A percentile compares a stretch with the other conserved stretches of the same genome.
phyloP scores from a whole-genome alignment of 2,797 vertebrate genomes.

The Peromyscus nudipes region DNA sequence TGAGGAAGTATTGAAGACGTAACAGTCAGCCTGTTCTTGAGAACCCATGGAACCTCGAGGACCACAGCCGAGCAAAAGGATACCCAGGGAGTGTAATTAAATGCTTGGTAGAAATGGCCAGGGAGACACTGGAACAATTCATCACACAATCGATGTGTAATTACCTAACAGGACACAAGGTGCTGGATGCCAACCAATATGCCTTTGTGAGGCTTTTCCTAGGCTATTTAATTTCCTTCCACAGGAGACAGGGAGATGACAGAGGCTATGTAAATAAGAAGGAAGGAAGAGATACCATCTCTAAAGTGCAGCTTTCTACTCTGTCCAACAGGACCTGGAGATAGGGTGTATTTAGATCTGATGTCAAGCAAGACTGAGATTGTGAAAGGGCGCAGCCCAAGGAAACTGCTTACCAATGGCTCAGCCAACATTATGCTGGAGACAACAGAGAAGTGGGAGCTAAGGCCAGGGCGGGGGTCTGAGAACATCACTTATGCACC shows the following conservation, averaged over 20 bases:
- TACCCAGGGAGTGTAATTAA: background rate
- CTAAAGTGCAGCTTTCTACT: conserved; percentile 32
- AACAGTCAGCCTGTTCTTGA: background rate
- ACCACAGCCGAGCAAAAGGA: background rate
- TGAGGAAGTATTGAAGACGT: background rate
- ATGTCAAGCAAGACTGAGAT: background rate
- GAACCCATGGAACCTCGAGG: background rate
- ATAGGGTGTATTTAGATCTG: background rate
- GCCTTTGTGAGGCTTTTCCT: conserved; percentile 2
- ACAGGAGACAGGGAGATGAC: conserved; percentile 14
- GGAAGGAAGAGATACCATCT: conserved; percentile 49
- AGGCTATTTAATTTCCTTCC: conserved; percentile 71
- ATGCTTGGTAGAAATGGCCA: background rate
- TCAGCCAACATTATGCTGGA: background rate
- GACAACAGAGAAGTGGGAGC: background rate
- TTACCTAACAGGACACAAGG: conserved; percentile 51
- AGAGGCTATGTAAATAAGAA: conserved; percentile 58
- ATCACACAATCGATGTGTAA: conserved; percentile 54
- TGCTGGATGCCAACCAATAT: conserved; percentile 52
- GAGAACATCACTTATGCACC: background rate
- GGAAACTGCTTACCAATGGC: background rate
- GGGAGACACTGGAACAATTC: conserved; percentile 25
- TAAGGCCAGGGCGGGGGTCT: background rate
- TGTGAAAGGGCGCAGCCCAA: background rate
- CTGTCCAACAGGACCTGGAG: conserved; percentile 14